Evolutionary conservation across 2,113 vertebrate genomes (phyloP).

Genomic region (Malaclemys terrapin): DNA sequence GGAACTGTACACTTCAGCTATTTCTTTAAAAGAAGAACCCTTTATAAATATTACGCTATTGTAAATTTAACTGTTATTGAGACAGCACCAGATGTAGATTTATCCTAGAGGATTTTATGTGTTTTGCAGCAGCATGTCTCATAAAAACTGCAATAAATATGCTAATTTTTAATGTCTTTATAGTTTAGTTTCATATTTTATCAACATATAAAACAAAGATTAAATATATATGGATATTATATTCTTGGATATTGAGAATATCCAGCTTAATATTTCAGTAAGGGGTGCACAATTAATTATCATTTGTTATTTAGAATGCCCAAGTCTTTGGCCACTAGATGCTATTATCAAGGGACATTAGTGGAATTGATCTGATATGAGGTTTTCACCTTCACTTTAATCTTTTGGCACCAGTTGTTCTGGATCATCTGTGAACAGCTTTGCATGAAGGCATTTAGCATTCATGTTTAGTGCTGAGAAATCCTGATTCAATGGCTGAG

Average conservation of each 20-base stretch:
- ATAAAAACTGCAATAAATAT: slow-evolving; percentile 77
- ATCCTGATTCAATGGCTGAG: background rate
- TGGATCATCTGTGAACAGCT: background rate
- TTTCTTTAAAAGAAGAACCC: slow-evolving; percentile 63
- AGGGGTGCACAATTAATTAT: slow-evolving; percentile 40
- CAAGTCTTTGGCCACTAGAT: slow-evolving; percentile 37
- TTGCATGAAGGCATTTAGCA: background rate
- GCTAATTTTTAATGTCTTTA: slow-evolving; percentile 71
- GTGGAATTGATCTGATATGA: slow-evolving; percentile 37
- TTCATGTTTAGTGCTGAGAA: slow-evolving; percentile 1
- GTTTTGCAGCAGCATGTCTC: slow-evolving; percentile 51
- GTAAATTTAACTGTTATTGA: slow-evolving; percentile 70
- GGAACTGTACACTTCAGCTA: slow-evolving; percentile 40
- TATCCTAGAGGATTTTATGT: slow-evolving; percentile 73
- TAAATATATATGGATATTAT: slow-evolving; percentile 60
- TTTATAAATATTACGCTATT: slow-evolving; percentile 41
- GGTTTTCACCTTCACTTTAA: slow-evolving; percentile 50
- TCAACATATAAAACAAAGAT: slow-evolving; percentile 74
- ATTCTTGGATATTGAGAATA: slow-evolving; percentile 48
- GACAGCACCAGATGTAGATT: slow-evolving; percentile 66
- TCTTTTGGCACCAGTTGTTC: background rate
- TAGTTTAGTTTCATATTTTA: slow-evolving; percentile 69
- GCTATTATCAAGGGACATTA: slow-evolving; percentile 40
- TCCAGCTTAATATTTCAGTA: slow-evolving; percentile 63
- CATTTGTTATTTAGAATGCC: slow-evolving; percentile 46